These are phyloP conservation scores for Aphrophora alni DNA, from an alignment of 2,888 invertebrate species.

Conservation along the genomic window DNA sequence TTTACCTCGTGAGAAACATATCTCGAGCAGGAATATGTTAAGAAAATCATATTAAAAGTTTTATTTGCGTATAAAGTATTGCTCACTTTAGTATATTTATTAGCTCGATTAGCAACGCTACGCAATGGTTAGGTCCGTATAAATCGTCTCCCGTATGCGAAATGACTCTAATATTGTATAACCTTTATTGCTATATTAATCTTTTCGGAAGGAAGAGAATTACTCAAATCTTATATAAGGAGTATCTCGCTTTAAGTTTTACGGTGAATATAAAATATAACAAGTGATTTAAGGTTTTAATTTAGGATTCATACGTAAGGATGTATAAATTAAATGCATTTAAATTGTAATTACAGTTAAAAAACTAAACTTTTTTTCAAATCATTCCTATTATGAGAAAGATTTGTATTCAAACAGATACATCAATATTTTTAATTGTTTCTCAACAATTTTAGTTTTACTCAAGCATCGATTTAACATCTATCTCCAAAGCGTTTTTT, in stretches of 20 bases:
- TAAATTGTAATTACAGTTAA: too few species aligned
- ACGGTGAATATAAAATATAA: too few species aligned
- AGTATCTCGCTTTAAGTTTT: not conserved
- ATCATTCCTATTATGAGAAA: too few species aligned
- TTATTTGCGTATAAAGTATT: slow-evolving; percentile 34
- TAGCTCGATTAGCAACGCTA: not conserved
- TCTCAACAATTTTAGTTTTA: too few species aligned
- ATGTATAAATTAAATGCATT: too few species aligned
- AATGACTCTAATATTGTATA: not conserved
- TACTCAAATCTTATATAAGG: not conserved
- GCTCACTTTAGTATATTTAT: slow-evolving; percentile 27
- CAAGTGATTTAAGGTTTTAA: too few species aligned
- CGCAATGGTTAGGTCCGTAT: not conserved
- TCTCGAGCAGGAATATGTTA: not conserved
- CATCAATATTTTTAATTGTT: too few species aligned
- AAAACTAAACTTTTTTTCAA: too few species aligned
- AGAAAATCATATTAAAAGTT: slow-evolving; percentile 38
- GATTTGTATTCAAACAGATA: too few species aligned
- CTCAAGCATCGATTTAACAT: too few species aligned
- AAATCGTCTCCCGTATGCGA: not conserved
- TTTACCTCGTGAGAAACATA: not conserved
- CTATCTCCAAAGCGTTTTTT: too few species aligned
- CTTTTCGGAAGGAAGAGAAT: not conserved
- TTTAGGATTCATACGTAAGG: too few species aligned
- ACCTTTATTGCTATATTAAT: not conserved